These are phyloP conservation scores for Drosophila sordidula DNA, from an alignment of 2,888 invertebrate species.

Conservation along the genomic window DNA sequence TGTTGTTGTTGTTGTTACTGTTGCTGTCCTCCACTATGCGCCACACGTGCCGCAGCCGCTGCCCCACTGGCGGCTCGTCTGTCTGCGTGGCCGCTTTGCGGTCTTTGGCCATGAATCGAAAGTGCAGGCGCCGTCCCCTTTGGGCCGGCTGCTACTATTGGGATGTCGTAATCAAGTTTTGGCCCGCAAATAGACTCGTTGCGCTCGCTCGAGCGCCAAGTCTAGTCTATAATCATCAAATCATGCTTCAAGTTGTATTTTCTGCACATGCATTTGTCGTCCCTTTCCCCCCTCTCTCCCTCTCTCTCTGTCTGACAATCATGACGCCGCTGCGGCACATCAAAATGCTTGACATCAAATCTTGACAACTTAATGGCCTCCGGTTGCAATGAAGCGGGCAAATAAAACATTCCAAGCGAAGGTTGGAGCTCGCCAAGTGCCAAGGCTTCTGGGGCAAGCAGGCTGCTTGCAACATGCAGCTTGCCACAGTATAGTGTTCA, in stretches of 20 bases:
- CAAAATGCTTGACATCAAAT: constrained; percentile 70
- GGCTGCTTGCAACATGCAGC: not conserved
- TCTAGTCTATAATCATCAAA: constrained; percentile 80
- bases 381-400: constrained; percentile 32
- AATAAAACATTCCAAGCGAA: constrained; percentile 10
- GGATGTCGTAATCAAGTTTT: constrained; percentile 69
- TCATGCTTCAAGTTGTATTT: constrained; percentile 59
- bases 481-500: not conserved
- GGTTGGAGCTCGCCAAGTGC: not conserved
- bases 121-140: constrained; percentile 52
- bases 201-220: constrained; percentile 74
- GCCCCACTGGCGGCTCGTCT: not conserved
- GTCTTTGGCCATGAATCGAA: constrained; percentile 65
- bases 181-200: constrained; percentile 75
- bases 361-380: constrained; percentile 70
- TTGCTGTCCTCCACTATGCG: constrained; percentile 49
- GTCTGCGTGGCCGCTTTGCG: constrained; percentile 40
- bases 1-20: constrained; percentile 9
- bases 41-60: constrained; percentile 59
- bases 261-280: constrained; percentile 26
- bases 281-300: not conserved
- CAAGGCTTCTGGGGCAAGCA: not conserved
- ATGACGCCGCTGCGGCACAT: constrained; percentile 46
- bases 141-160: constrained; percentile 14
- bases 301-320: constrained; percentile 53